phyloP scores from a whole-genome alignment of 2,113 vertebrate genomes.

The Bungarus multicinctus region DNA sequence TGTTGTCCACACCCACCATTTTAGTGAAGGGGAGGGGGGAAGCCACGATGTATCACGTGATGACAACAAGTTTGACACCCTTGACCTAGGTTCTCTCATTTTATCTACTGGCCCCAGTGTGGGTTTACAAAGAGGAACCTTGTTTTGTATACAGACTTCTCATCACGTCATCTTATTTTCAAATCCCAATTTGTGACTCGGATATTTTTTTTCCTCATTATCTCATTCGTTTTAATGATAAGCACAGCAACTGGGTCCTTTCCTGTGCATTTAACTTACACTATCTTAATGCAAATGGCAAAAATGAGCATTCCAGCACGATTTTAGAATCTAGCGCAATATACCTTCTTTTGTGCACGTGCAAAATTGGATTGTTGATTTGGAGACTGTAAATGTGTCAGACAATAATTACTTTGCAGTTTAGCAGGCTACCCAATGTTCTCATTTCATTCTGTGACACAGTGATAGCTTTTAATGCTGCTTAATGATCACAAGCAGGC shows the following conservation, averaged over 20 bases:
- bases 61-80: too few species aligned
- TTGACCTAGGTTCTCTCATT: slow-evolving; percentile 20
- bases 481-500: slow-evolving; percentile 66
- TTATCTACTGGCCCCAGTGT: slow-evolving; percentile 36
- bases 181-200: slow-evolving; percentile 24
- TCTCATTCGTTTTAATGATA: slow-evolving; percentile 34
- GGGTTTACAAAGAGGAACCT: slow-evolving; percentile 57
- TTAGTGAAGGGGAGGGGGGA: too few species aligned
- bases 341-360: slow-evolving; percentile 29
- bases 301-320: slow-evolving; percentile 62
- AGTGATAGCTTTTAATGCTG: slow-evolving; percentile 63
- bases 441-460: slow-evolving; percentile 58
- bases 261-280: slow-evolving; percentile 69
- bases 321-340: slow-evolving; percentile 44
- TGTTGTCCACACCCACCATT: too few species aligned
- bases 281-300: slow-evolving; percentile 66
- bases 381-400: slow-evolving; percentile 62
- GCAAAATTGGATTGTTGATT: slow-evolving; percentile 62
- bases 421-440: slow-evolving; percentile 56
- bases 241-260: slow-evolving; percentile 26
- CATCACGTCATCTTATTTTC: slow-evolving; percentile 54
- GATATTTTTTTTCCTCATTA: background rate
- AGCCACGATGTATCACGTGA: too few species aligned
- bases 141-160: slow-evolving; percentile 14
- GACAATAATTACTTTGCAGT: slow-evolving; percentile 66